phyloP scores from a whole-genome alignment of 2,113 vertebrate species.

The Anolis sagrei region DNA sequence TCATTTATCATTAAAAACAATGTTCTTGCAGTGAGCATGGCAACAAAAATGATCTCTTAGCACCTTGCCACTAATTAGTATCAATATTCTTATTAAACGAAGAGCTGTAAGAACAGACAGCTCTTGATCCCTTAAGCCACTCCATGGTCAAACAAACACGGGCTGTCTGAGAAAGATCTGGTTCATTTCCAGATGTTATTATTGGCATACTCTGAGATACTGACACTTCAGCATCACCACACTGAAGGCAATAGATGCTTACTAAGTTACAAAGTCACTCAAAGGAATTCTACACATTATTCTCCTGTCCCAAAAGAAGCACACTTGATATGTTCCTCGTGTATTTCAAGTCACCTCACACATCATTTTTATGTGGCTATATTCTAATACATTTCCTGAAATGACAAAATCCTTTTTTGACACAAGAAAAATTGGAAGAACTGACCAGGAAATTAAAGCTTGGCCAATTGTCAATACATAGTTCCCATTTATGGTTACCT shows the following conservation, averaged over 20 bases:
- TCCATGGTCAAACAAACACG: background rate
- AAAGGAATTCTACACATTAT: too few relatives aligned
- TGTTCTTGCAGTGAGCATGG: background rate
- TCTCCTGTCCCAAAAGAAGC: background rate
- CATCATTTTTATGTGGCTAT: background rate
- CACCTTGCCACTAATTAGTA: slow-evolving; percentile 7
- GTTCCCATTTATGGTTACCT: background rate
- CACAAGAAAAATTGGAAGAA: background rate
- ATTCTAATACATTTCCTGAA: background rate
- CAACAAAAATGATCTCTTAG: slow-evolving; percentile 35
- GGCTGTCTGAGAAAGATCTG: background rate
- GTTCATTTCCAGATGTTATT: background rate
- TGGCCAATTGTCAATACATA: background rate
- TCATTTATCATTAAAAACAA: background rate
- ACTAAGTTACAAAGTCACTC: background rate
- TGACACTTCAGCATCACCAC: background rate
- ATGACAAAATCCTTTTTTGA: background rate
- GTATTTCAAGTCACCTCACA: background rate
- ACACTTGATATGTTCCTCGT: background rate
- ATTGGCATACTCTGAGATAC: background rate
- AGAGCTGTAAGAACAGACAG: background rate
- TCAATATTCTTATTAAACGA: slow-evolving; percentile 31
- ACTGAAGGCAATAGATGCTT: background rate
- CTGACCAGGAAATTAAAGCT: background rate
- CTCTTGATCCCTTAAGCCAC: background rate